Evolutionary conservation across 2,113 vertebrate genomes (phyloP).

Genomic region (Oreotragus oreotragus): DNA sequence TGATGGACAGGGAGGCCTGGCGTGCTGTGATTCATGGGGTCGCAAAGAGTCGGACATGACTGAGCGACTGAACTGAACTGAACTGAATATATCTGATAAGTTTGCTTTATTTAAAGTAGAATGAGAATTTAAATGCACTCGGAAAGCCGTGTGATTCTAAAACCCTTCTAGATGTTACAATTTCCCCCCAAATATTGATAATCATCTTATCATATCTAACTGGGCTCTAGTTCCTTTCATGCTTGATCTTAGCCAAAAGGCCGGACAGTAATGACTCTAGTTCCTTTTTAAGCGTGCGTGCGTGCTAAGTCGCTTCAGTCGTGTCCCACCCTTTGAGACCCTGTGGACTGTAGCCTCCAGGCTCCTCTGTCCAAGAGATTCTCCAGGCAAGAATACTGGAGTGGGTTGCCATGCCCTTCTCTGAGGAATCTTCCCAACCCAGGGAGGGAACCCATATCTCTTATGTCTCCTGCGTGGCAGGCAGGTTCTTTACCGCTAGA

Average conservation of each 20-base stretch:
- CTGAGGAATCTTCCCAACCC: background rate
- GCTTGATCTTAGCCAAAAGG: background rate
- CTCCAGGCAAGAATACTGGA: background rate
- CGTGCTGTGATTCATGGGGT: too few relatives aligned
- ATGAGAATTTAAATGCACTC: background rate
- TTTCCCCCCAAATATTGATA: background rate
- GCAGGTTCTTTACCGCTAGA: background rate
- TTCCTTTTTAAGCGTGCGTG: background rate
- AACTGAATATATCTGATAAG: background rate
- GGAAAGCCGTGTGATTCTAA: background rate
- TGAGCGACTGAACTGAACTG: too few relatives aligned
- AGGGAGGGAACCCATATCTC: background rate
- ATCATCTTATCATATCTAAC: background rate
- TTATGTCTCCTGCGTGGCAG: background rate
- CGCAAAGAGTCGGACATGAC: too few relatives aligned
- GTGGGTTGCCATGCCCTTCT: background rate
- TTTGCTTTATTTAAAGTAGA: slow-evolving; percentile 17
- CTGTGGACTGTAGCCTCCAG: background rate
- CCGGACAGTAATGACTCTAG: too few relatives aligned
- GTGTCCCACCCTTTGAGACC: background rate
- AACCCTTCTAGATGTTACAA: background rate
- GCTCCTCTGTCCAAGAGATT: background rate
- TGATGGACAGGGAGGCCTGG: too few relatives aligned
- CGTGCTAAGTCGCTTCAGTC: background rate
- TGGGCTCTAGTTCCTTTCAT: background rate